Conservation (phyloP, 2,888 invertebrate genomes). For the Meliscaeva auricollis region DNA sequence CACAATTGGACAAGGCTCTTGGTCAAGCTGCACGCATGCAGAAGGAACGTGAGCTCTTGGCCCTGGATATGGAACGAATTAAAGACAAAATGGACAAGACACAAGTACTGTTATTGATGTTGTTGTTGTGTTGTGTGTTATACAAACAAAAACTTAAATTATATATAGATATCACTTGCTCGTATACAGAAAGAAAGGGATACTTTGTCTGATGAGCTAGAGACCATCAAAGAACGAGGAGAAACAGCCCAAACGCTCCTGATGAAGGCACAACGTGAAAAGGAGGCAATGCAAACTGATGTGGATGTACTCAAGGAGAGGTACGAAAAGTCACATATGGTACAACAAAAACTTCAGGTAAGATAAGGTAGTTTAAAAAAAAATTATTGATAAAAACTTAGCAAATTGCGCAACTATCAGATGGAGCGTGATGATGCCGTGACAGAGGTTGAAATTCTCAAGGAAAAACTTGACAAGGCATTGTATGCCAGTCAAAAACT, state of each 20-base stretch:
- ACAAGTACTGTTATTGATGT: constrained; percentile 87
- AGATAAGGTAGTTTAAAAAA: constrained; percentile 58
- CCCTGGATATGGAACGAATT: constrained; percentile 93
- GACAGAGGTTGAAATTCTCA: constrained; percentile 93
- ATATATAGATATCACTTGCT: constrained; percentile 89
- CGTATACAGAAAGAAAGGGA: constrained; percentile 96
- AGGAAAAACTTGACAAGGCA: constrained; percentile 95
- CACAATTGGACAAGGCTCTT: constrained; percentile 95
- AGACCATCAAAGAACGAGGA: constrained; percentile 91
- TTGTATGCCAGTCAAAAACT: constrained; percentile 92
- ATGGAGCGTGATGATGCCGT: constrained; percentile 94
- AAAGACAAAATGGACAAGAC: constrained; percentile 95
- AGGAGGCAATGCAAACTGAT: constrained; percentile 93
- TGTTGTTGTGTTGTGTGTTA: constrained; percentile 78
- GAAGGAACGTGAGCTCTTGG: constrained; percentile 94
- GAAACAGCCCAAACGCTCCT: constrained; percentile 93
- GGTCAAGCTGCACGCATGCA: constrained; percentile 94
- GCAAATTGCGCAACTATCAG: constrained; percentile 82
- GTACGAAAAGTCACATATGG: constrained; percentile 93
- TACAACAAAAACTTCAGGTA: constrained; percentile 93
- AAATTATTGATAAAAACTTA: not conserved
- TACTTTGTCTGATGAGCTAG: constrained; percentile 91
- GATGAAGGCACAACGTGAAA: constrained; percentile 92
- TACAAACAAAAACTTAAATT: constrained; percentile 77
- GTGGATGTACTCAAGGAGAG: constrained; percentile 93